These are phyloP conservation scores for Nymphalis io DNA, from an alignment of 1,140 invertebrate genomes.

Conservation along the genomic window DNA sequence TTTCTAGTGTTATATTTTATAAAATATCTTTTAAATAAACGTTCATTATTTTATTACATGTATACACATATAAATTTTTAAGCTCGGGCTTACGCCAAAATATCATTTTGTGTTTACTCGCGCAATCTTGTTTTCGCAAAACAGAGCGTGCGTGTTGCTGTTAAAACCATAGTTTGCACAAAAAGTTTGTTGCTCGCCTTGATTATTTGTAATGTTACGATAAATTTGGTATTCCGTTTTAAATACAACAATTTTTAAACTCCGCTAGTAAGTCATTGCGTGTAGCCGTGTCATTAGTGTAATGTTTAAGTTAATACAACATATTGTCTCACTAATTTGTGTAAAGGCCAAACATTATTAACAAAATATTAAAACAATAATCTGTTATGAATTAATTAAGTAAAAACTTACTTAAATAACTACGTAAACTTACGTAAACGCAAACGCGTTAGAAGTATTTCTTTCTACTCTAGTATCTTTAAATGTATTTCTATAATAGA, in stretches of 20 bases:
- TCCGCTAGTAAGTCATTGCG: background rate
- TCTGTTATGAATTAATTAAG: too few relatives aligned
- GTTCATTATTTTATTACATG: background rate
- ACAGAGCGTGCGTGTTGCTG: background rate
- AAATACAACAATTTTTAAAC: background rate
- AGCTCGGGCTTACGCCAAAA: background rate
- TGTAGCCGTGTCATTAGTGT: background rate
- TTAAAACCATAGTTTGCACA: background rate
- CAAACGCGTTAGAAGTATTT: too few relatives aligned
- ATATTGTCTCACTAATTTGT: background rate
- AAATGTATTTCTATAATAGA: too few relatives aligned
- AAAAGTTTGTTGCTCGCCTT: background rate
- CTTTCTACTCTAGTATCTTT: too few relatives aligned
- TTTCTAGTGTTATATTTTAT: too few relatives aligned
- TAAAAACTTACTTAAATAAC: too few relatives aligned
- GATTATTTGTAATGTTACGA: background rate
- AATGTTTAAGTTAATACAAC: background rate
- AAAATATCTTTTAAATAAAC: too few relatives aligned
- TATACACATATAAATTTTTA: background rate
- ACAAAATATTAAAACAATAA: too few relatives aligned
- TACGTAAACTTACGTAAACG: too few relatives aligned
- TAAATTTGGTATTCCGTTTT: background rate
- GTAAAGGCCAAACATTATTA: background rate
- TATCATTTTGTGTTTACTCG: background rate
- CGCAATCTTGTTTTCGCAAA: constrained; percentile 1